Evolutionary conservation across 2,113 vertebrate species (phyloP).

Genomic region (Protomyctophum bolini): DNA sequence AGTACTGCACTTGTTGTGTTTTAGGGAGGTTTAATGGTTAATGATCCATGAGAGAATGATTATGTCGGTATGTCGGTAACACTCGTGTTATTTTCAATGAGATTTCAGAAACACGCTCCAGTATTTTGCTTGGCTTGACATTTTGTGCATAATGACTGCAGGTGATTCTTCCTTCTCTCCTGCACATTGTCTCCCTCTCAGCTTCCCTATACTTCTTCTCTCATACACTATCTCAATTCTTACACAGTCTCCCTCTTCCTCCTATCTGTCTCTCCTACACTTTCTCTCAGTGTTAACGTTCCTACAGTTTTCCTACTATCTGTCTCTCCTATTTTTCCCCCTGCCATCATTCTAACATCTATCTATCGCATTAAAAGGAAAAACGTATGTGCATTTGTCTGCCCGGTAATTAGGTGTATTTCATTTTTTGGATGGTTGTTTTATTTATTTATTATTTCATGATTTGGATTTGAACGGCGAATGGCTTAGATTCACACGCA

Average conservation of each 20-base stretch:
- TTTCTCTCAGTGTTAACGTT: too few relatives aligned
- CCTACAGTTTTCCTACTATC: too few relatives aligned
- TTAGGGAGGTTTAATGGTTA: constrained; percentile 43
- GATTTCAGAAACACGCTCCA: background rate
- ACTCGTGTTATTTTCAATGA: background rate
- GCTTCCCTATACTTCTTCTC: too few relatives aligned
- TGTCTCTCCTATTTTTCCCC: too few relatives aligned
- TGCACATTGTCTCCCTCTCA: too few relatives aligned
- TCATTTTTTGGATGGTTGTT: constrained; percentile 67
- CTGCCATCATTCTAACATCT: too few relatives aligned
- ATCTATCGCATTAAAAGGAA: constrained; percentile 4
- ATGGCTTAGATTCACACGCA: constrained; percentile 18
- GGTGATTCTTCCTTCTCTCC: too few relatives aligned
- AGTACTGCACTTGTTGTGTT: constrained; percentile 23
- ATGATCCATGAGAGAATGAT: constrained; percentile 34
- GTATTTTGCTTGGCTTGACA: too few relatives aligned
- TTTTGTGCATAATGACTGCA: too few relatives aligned
- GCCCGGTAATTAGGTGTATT: constrained; percentile 75
- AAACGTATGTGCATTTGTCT: constrained; percentile 68
- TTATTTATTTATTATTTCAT: constrained; percentile 55
- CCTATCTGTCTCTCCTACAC: too few relatives aligned
- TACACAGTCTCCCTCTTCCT: too few relatives aligned
- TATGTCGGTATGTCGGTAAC: constrained; percentile 35
- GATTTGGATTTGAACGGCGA: constrained; percentile 57
- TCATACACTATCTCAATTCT: too few relatives aligned